Percentiles rank a stretch among this genome's conserved stretches.
phyloP scores from a whole-genome alignment of 2,888 invertebrate species.

The Cephus rjabovi region DNA sequence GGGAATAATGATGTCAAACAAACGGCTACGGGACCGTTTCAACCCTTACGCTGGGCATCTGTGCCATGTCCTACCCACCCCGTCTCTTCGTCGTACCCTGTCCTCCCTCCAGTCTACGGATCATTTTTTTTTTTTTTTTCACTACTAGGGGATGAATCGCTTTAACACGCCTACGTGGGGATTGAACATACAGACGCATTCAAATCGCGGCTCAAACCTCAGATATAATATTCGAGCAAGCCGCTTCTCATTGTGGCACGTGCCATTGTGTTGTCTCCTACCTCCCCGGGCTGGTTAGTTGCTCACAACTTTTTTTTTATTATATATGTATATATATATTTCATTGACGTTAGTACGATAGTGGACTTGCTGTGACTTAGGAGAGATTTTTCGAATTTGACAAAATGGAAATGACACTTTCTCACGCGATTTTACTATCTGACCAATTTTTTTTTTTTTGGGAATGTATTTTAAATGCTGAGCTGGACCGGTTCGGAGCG shows the following conservation, averaged over 20 bases:
- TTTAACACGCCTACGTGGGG: constrained; percentile 53
- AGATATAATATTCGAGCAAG: constrained; percentile 42
- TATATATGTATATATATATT: too few species aligned
- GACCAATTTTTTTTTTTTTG: too few species aligned
- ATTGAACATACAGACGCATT: constrained; percentile 29
- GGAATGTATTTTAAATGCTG: too few species aligned
- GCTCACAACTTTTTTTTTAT: constrained; percentile 1
- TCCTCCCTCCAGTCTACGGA: constrained; percentile 34
- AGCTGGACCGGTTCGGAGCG: too few species aligned
- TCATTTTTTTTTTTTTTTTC: constrained; percentile 40
- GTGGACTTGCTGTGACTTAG: too few species aligned
- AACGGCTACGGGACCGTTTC: constrained; percentile 33
- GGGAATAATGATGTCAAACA: constrained; percentile 61
- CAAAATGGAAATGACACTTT: too few species aligned
- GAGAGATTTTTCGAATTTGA: too few species aligned
- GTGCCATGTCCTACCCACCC: constrained; percentile 16
- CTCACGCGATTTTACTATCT: too few species aligned
- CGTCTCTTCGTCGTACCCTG: constrained; percentile 21
- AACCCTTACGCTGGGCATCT: constrained; percentile 40
- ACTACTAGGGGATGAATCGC: constrained; percentile 35
- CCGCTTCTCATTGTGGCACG: constrained; percentile 44
- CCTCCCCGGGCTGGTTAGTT: constrained; percentile 17
- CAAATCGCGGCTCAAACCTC: constrained; percentile 37
- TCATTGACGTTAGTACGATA: too few species aligned
- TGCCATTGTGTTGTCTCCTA: constrained; percentile 32